Base-by-base conservation (phyloP, 2,888 invertebrate genomes). In the Zaprionus lineosus region DNA sequence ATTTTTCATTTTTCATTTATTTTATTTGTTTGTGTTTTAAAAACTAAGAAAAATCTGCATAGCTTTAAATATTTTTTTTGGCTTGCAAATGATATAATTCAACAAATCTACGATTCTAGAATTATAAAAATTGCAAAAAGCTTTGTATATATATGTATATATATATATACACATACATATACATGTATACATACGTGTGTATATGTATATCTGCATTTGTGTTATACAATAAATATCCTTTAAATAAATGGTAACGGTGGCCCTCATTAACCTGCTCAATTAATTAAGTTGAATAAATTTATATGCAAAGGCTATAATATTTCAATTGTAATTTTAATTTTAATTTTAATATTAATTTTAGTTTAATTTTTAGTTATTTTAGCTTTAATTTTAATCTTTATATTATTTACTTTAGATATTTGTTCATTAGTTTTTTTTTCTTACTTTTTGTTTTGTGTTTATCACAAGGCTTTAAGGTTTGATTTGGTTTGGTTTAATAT, bases 261-360 rank as follows among this genome's bases (percentile, higher is more conserved):
- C 74, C 84, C 74, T 83, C 77, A 71, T 60, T 81, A 84, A 84
- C 69, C 75, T 82, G 69, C 69, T 72, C 61, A 67, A 71, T 75
- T 66, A 75, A 76, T 55, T 63, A 71, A 63, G 31, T 75, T 58
- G 19, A 62, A 66, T 69, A 61, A 52, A 63, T 66, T 63, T 63
- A 53, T 83, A 69, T 73, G 76, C 77, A 74, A 71, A 70, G 51
- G 36, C 64, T 73, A 41, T 44, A 48, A 15, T 52, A 34, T 12
- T 36, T 40, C 59, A 44, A 36, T 26, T 47, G 56, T 7, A 29
- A 2, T 29, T 29, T 29, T 11, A 29, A n/a, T n/a, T n/a, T n/a
- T 11, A 29, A 5, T 12, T 24, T 3, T 24, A 7, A 2, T 19
- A 40, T 26, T 5, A 5, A 9, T 21, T 24, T 33, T 37, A 14